Base-by-base conservation (phyloP, 2,797 vertebrate species). In the Protonibea diacanthus region DNA sequence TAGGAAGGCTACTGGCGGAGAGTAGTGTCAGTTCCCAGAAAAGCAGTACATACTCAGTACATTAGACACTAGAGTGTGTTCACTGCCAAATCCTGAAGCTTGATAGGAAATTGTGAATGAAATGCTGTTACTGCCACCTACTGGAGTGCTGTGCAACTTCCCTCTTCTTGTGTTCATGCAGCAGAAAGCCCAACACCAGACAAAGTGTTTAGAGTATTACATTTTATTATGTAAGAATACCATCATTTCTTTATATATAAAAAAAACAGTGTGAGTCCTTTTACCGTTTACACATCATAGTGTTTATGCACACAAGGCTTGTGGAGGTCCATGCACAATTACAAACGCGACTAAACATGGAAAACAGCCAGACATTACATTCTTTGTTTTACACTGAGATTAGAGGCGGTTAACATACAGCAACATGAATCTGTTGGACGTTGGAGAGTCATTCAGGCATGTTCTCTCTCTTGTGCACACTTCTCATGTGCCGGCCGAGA, bases 401-500 rank as follows among this genome's bases (percentile, higher is more conserved):
- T 4, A 63, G 40, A 51, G 1, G 8, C 38, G 5, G 45, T 13
- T 12, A 38, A 67, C 21, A 55, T 2, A 60, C 29, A 64, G 29
- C 15, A 66, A 45, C 18, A 82, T 3, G 15, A 45, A 58, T 21
- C 48, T 57, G 56, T 1, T 29, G 23, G 33, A 18, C 21, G 21
- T 27, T 0, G 0, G 0, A 42, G 40, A n/a, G 48, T 89, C 80
- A 86, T 74, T 40, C 76, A 49, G 88, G 75, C 21, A 81, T 7
- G 6, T 80, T 86, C 0, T 90, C 89, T 23, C 80, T 89, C 76
- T 92, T 92, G 40, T 94, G 93, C 18, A 90, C 88, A 5, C 89
- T 84, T 33, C 90, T 75, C 1, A 92, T 29, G 48, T 94, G 93
- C 48, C 92, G 84, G 27, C 90, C 90, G 0, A 94, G 89, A 65